These are phyloP conservation scores for Cantharis rustica DNA, from an alignment of 2,888 invertebrate genomes.

Conservation along the genomic window DNA sequence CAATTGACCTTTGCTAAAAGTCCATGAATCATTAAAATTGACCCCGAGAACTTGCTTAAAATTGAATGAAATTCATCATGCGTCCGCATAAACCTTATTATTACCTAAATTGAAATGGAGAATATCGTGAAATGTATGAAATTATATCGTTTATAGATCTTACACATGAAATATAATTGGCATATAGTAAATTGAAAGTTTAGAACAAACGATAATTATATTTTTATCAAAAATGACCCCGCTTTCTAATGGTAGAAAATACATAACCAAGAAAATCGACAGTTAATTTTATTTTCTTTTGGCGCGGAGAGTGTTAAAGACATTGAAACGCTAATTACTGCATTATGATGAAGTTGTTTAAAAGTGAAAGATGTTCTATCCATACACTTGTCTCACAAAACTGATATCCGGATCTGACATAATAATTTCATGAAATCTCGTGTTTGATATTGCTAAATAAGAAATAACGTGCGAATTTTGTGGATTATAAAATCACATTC, in stretches of 20 bases:
- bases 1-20: conserved; percentile 11
- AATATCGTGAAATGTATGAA: neutral
- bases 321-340: neutral
- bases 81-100: neutral
- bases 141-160: neutral
- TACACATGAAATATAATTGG: neutral
- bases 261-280: neutral
- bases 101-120: neutral
- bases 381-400: neutral
- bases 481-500: neutral
- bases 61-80: conserved; percentile 13
- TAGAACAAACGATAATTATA: neutral
- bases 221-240: neutral
- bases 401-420: neutral
- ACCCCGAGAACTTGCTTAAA: conserved; percentile 8
- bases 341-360: neutral
- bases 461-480: conserved; percentile 1
- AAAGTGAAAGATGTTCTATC: neutral
- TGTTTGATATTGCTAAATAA: neutral
- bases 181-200: conserved; percentile 4
- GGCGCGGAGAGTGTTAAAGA: neutral
- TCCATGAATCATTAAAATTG: conserved; percentile 13
- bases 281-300: neutral
- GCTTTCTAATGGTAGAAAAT: neutral
- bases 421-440: neutral